Base-by-base conservation (phyloP, 2,797 vertebrate species). In the Psittacula echo region DNA sequence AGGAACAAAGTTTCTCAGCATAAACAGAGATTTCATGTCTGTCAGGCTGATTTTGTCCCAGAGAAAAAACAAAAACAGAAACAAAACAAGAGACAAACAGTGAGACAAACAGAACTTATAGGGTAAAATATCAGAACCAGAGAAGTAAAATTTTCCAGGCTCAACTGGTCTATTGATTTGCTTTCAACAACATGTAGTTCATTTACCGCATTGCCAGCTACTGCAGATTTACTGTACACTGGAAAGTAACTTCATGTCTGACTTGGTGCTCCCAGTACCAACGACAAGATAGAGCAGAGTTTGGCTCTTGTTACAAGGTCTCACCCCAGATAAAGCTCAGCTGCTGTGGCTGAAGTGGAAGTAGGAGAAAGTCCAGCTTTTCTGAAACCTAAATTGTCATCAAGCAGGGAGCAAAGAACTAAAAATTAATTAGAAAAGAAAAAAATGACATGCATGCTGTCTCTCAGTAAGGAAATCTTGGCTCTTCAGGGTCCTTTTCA, bases 1-100 rank as follows among this genome's bases (percentile, higher is more conserved):
- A 88, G 80, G 74, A 93, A 89, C 62, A 73, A 95, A 87, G 77
- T 91, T 93, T 88, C 65, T 91, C 41, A 10, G n/a, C 6, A 7
- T 94, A 91, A 94, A 90, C 73, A 91, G 51, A 88, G 60, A 58
- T 76, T 87, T 80, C 34, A 23, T 64, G 13, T 84, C 61, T 88
- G 64, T 82, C 83, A 89, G 68, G 50, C 42, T 77, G 61, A 71
- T 93, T 95, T 94, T 85, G 6, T 76, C 62, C n/a, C 45, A 50
- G 54, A 47, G 37, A 8, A 22, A 50, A 74, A 32, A 7, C 14
- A 12, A 14, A 24, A 39, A 17, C 23, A 9, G 8, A 39, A 22
- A 73, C 53, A 73, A 53, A 87, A 61, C 60, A 5, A 60, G 34
- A 60, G 23, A 11, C 23, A 60, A 60, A 9, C 13, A 4, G 62